A percentile compares a stretch with the other conserved stretches of the same genome.
Conservation (phyloP, 2,113 vertebrate genomes). For the Pica pica region DNA sequence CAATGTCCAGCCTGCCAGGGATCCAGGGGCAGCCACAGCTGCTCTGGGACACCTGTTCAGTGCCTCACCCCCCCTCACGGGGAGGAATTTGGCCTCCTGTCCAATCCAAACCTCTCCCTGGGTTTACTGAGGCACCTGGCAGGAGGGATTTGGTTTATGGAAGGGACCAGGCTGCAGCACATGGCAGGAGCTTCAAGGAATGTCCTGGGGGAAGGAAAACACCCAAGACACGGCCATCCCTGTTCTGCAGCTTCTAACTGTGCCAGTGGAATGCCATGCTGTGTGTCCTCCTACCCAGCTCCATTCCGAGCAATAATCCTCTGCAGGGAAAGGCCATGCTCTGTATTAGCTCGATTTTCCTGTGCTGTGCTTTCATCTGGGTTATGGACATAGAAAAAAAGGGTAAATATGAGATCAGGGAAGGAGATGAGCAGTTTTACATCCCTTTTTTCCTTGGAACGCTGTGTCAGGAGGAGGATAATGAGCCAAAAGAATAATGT, state of each 20-base stretch:
- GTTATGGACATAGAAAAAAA: not conserved
- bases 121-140: not conserved
- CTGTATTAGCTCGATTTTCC: fast-evolving
- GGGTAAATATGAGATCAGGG: not conserved
- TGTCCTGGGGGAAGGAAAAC: not conserved
- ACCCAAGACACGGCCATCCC: fast-evolving
- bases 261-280: not conserved
- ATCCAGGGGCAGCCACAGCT: not conserved
- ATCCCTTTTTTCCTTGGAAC: not conserved
- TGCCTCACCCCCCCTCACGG: not conserved
- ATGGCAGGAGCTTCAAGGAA: not conserved
- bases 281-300: fast-evolving
- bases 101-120: not conserved
- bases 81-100: not conserved
- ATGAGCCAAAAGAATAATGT: not conserved
- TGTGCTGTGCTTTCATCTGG: not conserved
- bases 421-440: not conserved
- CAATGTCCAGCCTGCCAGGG: not conserved
- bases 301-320: not conserved
- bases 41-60: not conserved
- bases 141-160: not conserved
- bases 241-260: not conserved
- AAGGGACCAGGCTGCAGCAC: not conserved
- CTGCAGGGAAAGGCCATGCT: not conserved
- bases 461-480: not conserved